These are phyloP conservation scores for Pantherophis guttatus DNA, from an alignment of 2,113 vertebrate species.

Conservation along the genomic window DNA sequence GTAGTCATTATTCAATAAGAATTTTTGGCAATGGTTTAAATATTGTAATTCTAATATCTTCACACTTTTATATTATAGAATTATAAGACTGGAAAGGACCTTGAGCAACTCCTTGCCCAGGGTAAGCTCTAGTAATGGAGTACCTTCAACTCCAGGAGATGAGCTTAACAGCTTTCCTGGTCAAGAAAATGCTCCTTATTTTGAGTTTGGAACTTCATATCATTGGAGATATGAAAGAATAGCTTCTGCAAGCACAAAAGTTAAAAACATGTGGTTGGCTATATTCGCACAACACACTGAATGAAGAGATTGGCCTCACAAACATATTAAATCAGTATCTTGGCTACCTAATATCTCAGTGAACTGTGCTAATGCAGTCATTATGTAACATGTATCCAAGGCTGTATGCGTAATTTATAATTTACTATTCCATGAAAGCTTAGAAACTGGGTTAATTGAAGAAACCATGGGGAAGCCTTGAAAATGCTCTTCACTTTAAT, in stretches of 20 bases:
- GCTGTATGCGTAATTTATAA: neutral
- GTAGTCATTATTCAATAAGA: neutral
- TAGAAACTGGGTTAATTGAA: neutral
- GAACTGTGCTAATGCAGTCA: neutral
- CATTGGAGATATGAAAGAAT: neutral
- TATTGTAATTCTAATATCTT: neutral
- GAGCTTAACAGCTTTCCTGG: neutral
- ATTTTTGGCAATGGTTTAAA: neutral
- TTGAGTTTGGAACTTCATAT: neutral
- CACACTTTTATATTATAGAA: neutral
- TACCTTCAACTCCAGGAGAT: neutral
- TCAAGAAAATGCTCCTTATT: neutral
- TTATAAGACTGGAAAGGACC: neutral
- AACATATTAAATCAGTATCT: neutral
- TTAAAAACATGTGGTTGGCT: neutral
- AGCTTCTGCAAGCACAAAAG: neutral
- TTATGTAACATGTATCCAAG: neutral
- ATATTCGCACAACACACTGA: neutral
- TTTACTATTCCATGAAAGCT: neutral
- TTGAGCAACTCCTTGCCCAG: neutral
- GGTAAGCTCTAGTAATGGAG: neutral
- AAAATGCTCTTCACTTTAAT: neutral
- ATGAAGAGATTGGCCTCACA: neutral
- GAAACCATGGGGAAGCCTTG: neutral
- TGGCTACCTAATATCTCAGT: neutral